Base-by-base conservation (phyloP, 2,797 vertebrate species). In the Peromyscus melanophrys region DNA sequence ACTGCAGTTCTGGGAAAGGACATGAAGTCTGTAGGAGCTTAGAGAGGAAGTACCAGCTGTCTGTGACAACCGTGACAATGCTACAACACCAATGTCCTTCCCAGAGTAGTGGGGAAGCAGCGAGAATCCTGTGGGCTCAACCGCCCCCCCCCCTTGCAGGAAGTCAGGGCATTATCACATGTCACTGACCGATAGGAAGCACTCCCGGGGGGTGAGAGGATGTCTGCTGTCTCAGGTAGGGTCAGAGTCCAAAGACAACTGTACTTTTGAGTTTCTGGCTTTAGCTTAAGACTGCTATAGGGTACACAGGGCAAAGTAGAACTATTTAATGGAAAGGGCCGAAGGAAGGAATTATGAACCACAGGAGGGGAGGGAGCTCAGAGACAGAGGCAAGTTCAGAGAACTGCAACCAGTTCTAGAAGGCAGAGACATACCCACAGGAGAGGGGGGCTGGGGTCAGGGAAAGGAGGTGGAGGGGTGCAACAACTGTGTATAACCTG, bases 241-340 rank as follows among this genome's bases (percentile, higher is more conserved):
- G 49, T 67, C 84, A 55, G 93, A 82, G 69, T 86, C 46, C 80
- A 55, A 81, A 77, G 19, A 80, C 1, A 27, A 29, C 25, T 75
- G n/a, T 87, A 95, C 37, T 67, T 81, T 16, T 78, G 43, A 46
- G 55, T 92, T 89, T 90, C 69, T 87, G 55, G 25, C 55, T 89
- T 95, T 82, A 92, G 61, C 75, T 19, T 5, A 4, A 78, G 69
- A 55, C 29, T 55, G 46, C 63, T 25, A 2, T 65, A 27, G 85
- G 43, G 6, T 75, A 13, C 29, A 69, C 5, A 83, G 27, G 37
- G 63, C 25, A 86, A 19, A 82, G 84, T 17, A 82, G 61, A 94
- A 86, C 86, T 61, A 25, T 29, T 21, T 16, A 67, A 13, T 10
- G 37, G 37, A 49, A 76, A 23, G 5, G 52, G 1, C 7, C 16